Base-by-base conservation (phyloP, 2,797 vertebrate species). In the Myotis daubentonii region DNA sequence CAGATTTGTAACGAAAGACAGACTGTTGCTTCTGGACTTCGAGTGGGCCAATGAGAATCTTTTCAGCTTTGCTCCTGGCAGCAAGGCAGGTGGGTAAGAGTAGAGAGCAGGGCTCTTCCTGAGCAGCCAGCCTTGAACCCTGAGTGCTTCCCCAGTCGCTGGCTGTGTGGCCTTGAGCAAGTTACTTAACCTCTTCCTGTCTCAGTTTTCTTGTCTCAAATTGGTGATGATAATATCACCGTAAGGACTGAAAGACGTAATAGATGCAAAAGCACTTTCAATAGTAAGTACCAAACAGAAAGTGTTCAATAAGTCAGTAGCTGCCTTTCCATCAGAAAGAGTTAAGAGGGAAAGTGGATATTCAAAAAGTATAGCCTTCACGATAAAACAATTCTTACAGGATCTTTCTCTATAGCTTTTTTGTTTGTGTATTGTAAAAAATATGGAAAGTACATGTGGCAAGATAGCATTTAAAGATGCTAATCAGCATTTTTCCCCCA, bases 1-100 rank as follows among this genome's bases (percentile, higher is more conserved):
- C 12, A 71, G 85, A 49, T 93, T 87, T 84, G 60, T 92, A 33
- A 93, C 6, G 71, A 22, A 95, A 57, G 68, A 84, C 91, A 82
- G 51, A 53, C 53, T 74, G 36, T 57, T 87, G 65, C 62, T 53
- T 93, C 60, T 87, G 90, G 82, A n/a, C 71, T 96, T 92, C 65
- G 84, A 86, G 33, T 8, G 36, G 53, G 62, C 70, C 66, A 4
- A 2, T 17, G 30, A 85, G 85, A 90, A 66, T 33, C 15, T 91
- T 47, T 65, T 20, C 55, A 53, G 72, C 89, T 68, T 83, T 91
- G 79, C 53, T 33, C 17, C 8, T 8, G 53, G 51, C 79, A 57
- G 74, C 6, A 0, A 79, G 76, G 30, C 19, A 49, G 0, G 0
- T 15, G 30, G 33, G 47, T 44, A 1, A 80, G n/a, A 65, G 55